Evolutionary conservation across 2,113 vertebrate species (phyloP), one percentile per base, ranked within the genome.

Genomic region (Aix galericulata): DNA sequence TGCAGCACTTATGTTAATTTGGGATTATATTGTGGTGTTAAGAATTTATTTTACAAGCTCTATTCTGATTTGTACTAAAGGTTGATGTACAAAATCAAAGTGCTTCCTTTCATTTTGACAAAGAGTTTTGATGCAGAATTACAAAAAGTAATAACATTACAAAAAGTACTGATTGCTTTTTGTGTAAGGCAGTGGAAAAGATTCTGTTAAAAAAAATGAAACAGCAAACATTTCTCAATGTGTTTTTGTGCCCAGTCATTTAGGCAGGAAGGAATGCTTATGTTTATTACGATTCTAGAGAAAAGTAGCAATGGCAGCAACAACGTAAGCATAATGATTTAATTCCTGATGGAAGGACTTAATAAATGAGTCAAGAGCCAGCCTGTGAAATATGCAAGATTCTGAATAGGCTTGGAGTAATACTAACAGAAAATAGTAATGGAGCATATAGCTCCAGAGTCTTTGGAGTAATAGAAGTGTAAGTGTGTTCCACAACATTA

Each of bases 401-500:
- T 71, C 74, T 29, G 18, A 89, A 66, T 3, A 81, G 32, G 26
- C 56, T 46, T 60, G 60, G 85, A 91, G 46, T 71, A 55, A 34
- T 42, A 55, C 84, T 86, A 89, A 64, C 12, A 86, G 38, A 56
- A 94, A 85, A 34, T 34, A 83, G 31, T 75, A 92, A 78, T 75
- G 60, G 60, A 81, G 46, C 5, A 0, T 74, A 66, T 67, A 71
- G 68, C 76, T 75, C 29, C 71, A 23, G 8, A 78, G 40, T 38
- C 64, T 60, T 91, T 86, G 73, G 40, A 64, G 38, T 77, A 69
- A 50, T 32, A 46, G 62, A 73, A 79, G 20, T 67, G 46, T 55
- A 81, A 52, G 36, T 31, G 48, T 84, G 73, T 96, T 93, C 86
- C 69, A 78, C 55, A 81, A 63, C 69, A 82, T 86, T 72, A 94